A percentile compares a stretch with the other conserved stretches of the same genome.
Evolutionary conservation across 2,797 vertebrate genomes (phyloP).

Genomic region (Lateolabrax maculatus): DNA sequence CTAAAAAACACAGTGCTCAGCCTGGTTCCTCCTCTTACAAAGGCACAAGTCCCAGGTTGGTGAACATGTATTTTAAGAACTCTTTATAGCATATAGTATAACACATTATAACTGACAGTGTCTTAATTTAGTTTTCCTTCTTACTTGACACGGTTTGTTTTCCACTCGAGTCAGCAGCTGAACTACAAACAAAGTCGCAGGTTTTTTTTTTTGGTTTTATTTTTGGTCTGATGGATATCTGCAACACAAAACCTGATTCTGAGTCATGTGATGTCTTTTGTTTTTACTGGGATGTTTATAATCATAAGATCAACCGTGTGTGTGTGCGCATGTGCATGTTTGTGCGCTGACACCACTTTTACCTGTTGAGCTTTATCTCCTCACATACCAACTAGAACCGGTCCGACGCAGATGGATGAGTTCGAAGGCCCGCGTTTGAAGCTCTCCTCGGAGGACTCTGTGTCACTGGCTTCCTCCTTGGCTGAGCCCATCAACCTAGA

Average conservation of each 20-base stretch:
- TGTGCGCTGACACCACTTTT: conserved; percentile 42
- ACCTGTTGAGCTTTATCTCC: conserved; percentile 44
- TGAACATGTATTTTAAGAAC: conserved; percentile 23
- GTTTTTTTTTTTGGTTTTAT: conserved; percentile 28
- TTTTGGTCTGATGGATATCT: neutral
- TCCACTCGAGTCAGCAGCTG: neutral
- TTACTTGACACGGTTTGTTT: neutral
- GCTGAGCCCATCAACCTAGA: conserved; percentile 90
- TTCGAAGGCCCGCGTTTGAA: conserved; percentile 84
- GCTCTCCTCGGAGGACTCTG: conserved; percentile 85
- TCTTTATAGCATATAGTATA: neutral
- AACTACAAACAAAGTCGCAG: neutral
- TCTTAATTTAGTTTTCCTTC: conserved; percentile 5
- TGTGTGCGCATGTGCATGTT: neutral
- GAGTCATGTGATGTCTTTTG: conserved; percentile 1
- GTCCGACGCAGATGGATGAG: conserved; percentile 92
- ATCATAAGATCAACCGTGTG: too few species aligned
- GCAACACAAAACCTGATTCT: conserved; percentile 3
- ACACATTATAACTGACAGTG: too few species aligned
- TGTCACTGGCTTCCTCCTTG: conserved; percentile 75
- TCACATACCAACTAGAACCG: conserved; percentile 69
- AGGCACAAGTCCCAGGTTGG: conserved; percentile 64
- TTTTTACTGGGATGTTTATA: too few species aligned
- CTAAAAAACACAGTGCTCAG: conserved; percentile 37
- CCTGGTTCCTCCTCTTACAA: conserved; percentile 46